phyloP scores from a whole-genome alignment of 2,113 vertebrate species.

The Ifrita kowaldi region DNA sequence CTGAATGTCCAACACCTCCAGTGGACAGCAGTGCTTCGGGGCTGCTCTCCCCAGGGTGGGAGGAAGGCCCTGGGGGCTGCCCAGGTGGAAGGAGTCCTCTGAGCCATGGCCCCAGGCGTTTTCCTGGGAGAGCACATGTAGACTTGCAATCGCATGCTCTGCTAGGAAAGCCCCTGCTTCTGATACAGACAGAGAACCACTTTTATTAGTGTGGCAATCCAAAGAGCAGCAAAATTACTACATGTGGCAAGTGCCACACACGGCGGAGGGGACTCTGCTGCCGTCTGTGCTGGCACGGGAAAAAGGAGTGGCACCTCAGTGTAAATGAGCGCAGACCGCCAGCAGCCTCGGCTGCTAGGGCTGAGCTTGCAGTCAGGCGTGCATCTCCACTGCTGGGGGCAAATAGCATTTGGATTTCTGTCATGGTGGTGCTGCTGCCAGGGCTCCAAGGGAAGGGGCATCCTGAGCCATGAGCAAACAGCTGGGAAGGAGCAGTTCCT shows the following conservation, averaged over 20 bases:
- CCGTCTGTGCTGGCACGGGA: accelerated
- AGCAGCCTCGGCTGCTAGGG: not conserved
- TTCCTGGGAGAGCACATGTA: not conserved
- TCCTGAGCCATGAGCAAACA: not conserved
- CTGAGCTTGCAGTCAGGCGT: not conserved
- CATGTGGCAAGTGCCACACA: not conserved
- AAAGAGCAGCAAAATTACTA: not conserved
- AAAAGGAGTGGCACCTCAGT: not conserved
- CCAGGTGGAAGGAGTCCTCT: not conserved
- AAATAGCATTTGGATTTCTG: not conserved
- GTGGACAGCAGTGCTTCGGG: not conserved
- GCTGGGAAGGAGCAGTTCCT: not conserved
- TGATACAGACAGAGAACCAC: not conserved
- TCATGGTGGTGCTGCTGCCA: accelerated
- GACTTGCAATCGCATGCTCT: not conserved
- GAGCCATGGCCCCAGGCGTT: not conserved
- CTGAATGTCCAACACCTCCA: not conserved
- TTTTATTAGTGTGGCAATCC: not conserved
- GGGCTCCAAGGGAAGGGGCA: not conserved
- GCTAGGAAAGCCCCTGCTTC: not conserved
- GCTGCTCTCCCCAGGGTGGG: not conserved
- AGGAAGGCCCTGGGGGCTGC: not conserved
- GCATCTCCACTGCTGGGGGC: not conserved
- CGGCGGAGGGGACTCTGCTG: accelerated
- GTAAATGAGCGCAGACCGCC: not conserved